Conservation (phyloP, 1,140 invertebrate genomes). For the Aphis craccivora region DNA sequence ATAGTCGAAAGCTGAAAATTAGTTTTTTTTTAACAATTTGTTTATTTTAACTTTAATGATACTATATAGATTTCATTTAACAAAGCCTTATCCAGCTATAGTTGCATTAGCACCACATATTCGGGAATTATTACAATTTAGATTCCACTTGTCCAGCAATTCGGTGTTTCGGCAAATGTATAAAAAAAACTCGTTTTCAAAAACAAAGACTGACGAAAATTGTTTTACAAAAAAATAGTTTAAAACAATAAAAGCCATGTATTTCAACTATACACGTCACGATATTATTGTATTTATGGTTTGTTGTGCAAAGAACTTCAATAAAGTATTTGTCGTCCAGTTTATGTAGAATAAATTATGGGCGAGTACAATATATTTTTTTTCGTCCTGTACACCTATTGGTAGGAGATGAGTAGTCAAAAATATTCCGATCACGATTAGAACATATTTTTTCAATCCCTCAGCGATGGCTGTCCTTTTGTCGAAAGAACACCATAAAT, state of each 20-base stretch:
- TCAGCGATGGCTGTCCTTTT: conserved; percentile 22
- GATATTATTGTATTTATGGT: background rate
- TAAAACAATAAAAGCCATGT: background rate
- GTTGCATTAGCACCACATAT: background rate
- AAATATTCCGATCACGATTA: conserved; percentile 44
- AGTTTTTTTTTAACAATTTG: background rate
- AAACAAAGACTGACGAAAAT: background rate
- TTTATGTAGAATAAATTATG: conserved; percentile 1
- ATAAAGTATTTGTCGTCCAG: background rate
- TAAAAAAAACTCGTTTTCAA: background rate
- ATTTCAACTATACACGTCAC: background rate
- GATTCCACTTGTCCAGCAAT: background rate
- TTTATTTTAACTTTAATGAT: background rate
- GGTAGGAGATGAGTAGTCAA: background rate
- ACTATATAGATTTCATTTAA: background rate
- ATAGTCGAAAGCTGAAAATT: background rate
- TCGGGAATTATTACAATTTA: background rate
- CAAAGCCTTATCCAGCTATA: background rate
- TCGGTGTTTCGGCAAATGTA: background rate
- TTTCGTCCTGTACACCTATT: background rate
- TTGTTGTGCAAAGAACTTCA: background rate
- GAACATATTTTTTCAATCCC: conserved; percentile 30
- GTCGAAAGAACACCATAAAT: conserved; percentile 39
- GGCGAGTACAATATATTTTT: background rate
- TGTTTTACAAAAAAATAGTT: background rate